Base-by-base conservation (phyloP, 2,113 vertebrate genomes). In the Alaudala cheleensis region DNA sequence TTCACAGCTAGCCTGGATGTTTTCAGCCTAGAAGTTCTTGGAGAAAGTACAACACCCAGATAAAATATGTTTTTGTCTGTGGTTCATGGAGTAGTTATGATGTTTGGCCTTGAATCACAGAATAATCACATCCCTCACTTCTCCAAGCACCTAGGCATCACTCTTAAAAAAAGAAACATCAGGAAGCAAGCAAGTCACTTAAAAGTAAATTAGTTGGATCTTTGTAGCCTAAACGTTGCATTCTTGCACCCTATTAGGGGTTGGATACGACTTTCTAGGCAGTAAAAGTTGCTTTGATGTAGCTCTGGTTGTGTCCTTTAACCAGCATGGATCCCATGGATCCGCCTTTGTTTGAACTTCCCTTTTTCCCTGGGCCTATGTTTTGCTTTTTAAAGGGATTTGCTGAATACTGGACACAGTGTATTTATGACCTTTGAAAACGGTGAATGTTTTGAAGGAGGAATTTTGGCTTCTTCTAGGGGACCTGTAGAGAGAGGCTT, bases 221-320 rank as follows among this genome's bases (percentile, higher is more conserved):
- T 97, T 92, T 96, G 96, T 92, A 96, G 97, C 97, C 96, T 97
- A 96, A 98, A 96, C 80, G 88, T 81, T 61, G 69, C 95, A 90
- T 97, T 97, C 92, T 96, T 97, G 92, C 86, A 82, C 94, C 87
- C 92, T 31, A 29, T 96, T 97, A 97, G 96, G 96, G 81, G 33
- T 15, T 51, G 89, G 93, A 80, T 91, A 47, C 14, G 25, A 88
- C 91, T 96, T 97, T 96, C 82, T 33, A 93, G 96, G 95, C 95
- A 86, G 92, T 97, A 96, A 97, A 96, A 95, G 84, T 92, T 58
- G 81, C 65, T 95, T 94, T 95, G 95, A 96, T 95, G 94, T 90
- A 34, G 40, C 61, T 58, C 47, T 2, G 64, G 81, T 86, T 88
- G 80, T 79, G 84, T 94, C 89, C 92, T 88, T 94, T 62, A 56